Percentiles rank a stretch among this genome's conserved stretches.
phyloP scores from a whole-genome alignment of 2,888 invertebrate species.

The Trimorus sp. region DNA sequence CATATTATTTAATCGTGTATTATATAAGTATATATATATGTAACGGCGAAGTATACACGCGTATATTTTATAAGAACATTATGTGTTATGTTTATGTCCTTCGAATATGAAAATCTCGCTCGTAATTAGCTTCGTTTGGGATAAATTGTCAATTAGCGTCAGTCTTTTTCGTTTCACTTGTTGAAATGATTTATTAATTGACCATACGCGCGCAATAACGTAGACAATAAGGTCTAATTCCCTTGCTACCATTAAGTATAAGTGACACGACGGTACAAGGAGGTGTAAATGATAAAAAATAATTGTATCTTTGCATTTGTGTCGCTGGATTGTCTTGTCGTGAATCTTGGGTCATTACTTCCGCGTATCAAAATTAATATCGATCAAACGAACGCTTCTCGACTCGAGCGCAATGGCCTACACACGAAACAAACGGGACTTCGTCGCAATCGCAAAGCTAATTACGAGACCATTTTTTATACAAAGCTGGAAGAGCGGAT shows the following conservation, averaged over 20 bases:
- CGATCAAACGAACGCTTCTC: slow-evolving; percentile 4
- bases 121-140: slow-evolving; percentile 61
- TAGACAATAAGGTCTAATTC: slow-evolving; percentile 27
- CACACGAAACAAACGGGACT: slow-evolving; percentile 22
- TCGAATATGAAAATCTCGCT: slow-evolving; percentile 45
- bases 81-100: slow-evolving; percentile 65
- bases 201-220: slow-evolving; percentile 14
- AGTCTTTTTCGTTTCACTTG: slow-evolving; percentile 53
- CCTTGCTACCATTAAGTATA: slow-evolving; percentile 1
- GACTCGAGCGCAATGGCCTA: slow-evolving; percentile 15
- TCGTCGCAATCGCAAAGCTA: slow-evolving; percentile 41
- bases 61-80: slow-evolving; percentile 67
- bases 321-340: slow-evolving; percentile 29
- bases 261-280: slow-evolving; percentile 15
- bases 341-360: slow-evolving; percentile 13
- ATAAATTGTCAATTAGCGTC: slow-evolving; percentile 57
- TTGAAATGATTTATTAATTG: slow-evolving; percentile 27
- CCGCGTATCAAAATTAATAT: slow-evolving; percentile 22
- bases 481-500: slow-evolving; percentile 79
- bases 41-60: slow-evolving; percentile 68
- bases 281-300: slow-evolving; percentile 37
- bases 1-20: slow-evolving; percentile 50
- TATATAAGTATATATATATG: slow-evolving; percentile 65
- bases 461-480: slow-evolving; percentile 65
- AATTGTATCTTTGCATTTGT: slow-evolving; percentile 21